Conservation (phyloP, 2,113 vertebrate genomes). For the Oryzias woworae region DNA sequence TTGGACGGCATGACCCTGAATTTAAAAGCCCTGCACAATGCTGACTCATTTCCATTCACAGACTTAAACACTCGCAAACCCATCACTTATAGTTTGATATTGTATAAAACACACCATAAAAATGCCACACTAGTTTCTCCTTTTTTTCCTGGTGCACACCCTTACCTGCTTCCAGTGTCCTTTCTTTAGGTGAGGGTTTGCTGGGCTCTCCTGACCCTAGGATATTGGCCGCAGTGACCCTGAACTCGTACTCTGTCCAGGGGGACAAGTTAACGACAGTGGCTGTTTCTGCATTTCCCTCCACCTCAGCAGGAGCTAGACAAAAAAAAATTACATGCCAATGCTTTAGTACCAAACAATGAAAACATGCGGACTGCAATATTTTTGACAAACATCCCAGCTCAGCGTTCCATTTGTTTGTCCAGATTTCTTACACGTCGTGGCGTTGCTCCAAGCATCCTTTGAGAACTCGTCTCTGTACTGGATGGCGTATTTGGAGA, state of each 20-base stretch:
- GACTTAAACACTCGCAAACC: constrained; percentile 51
- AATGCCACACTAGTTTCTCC: constrained; percentile 31
- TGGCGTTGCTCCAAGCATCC: constrained; percentile 88
- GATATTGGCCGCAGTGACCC: constrained; percentile 91
- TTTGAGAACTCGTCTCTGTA: constrained; percentile 78
- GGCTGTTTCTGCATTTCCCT: constrained; percentile 90
- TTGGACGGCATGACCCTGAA: constrained; percentile 42
- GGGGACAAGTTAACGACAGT: constrained; percentile 89
- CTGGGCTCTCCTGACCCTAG: constrained; percentile 92
- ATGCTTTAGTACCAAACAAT: neutral
- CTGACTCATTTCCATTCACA: constrained; percentile 49
- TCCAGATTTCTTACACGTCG: constrained; percentile 81
- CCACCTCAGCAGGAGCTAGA: constrained; percentile 86
- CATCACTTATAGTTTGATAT: constrained; percentile 37
- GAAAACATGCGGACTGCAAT: constrained; percentile 4
- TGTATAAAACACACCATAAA: constrained; percentile 43
- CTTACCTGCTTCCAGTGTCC: constrained; percentile 88
- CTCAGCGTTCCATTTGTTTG: constrained; percentile 41
- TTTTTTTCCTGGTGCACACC: neutral
- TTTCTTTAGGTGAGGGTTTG: constrained; percentile 83
- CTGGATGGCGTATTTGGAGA: constrained; percentile 94
- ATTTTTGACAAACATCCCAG: constrained; percentile 17
- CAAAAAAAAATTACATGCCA: constrained; percentile 3
- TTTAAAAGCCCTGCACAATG: constrained; percentile 35
- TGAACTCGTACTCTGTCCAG: constrained; percentile 97